phyloP scores from a whole-genome alignment of 2,113 vertebrate genomes.

The Lutjanus erythropterus region DNA sequence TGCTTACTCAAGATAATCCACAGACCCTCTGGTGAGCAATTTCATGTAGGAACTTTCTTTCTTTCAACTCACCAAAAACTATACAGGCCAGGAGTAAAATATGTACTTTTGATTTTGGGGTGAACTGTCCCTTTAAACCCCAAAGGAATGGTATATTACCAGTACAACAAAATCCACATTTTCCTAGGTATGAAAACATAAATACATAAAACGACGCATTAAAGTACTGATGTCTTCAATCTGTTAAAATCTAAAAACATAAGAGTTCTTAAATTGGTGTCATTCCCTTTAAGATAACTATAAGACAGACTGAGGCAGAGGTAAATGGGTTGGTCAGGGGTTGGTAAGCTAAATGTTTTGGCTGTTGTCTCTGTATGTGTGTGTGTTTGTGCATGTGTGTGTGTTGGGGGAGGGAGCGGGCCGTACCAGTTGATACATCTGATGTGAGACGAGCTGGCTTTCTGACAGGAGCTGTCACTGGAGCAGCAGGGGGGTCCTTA shows the following conservation, averaged over 20 bases:
- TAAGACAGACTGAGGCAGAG: background rate
- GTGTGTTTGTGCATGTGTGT: constrained; percentile 30
- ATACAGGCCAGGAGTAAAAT: no score
- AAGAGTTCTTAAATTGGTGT: background rate
- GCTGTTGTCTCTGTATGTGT: constrained; percentile 15
- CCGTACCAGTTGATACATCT: constrained; percentile 83
- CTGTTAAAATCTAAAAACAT: background rate
- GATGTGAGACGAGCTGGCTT: constrained; percentile 80
- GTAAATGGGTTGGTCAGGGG: background rate
- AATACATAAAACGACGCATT: background rate
- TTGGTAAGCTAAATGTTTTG: constrained; percentile 18
- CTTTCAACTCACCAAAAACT: no score
- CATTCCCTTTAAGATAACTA: background rate
- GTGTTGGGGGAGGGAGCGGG: constrained; percentile 59
- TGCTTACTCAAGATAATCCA: no score
- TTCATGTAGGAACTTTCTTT: no score
- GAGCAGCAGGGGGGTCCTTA: constrained; percentile 88
- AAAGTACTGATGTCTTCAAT: background rate
- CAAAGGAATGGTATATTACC: background rate
- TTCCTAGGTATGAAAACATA: background rate
- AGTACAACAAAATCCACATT: background rate
- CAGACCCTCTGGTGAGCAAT: no score
- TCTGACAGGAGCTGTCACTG: constrained; percentile 87
- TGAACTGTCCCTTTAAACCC: no score
- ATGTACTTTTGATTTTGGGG: no score